Evolutionary conservation across 2,113 vertebrate genomes (phyloP), one percentile per base, ranked within the genome.

Genomic region (Gambusia affinis): DNA sequence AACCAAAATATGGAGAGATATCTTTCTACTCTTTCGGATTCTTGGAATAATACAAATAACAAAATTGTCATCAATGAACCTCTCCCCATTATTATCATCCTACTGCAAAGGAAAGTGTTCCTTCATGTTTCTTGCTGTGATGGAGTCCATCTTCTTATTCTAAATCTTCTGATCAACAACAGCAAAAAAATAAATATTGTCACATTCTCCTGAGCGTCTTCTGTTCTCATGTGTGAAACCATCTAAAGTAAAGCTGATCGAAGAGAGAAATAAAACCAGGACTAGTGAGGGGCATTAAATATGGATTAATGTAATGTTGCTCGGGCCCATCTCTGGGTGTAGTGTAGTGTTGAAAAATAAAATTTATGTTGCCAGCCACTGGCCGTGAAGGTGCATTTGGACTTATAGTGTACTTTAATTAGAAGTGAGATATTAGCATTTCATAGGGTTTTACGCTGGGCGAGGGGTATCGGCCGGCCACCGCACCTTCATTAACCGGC

Each of bases 391-490:
- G 95, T 95, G 94, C 95, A 96, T 96, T 95, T 96, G 95, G 96
- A 98, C 96, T 97, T 95, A 37, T 37, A 94, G 96, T 96, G 95
- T 94, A 93, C 96, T 97, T 97, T 98, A 98, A 99, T 98, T 98
- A 98, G 96, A 97, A 92, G 93, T 95, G 95, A 97, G 96, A 97
- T 97, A 97, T 95, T 97, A 97, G 96, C 95, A 97, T 97, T 97
- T 99, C 97, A 95, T 95, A 96, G 95, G 96, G 96, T 96, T 97
- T 97, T 97, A 96, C 95, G 95, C 95, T 93, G 95, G 96, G 96
- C 95, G 96, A 95, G 95, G 95, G 96, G 95, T 37, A 95, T 95
- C 94, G 95, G 95, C 94, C 93, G 95, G 95, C 96, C 94, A 95
- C 95, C 93, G 95, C 93, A 94, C 96, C 96, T 98, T 98, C 97